Conservation (phyloP, 1,140 invertebrate genomes). For the Metopolophium dirhodum region DNA sequence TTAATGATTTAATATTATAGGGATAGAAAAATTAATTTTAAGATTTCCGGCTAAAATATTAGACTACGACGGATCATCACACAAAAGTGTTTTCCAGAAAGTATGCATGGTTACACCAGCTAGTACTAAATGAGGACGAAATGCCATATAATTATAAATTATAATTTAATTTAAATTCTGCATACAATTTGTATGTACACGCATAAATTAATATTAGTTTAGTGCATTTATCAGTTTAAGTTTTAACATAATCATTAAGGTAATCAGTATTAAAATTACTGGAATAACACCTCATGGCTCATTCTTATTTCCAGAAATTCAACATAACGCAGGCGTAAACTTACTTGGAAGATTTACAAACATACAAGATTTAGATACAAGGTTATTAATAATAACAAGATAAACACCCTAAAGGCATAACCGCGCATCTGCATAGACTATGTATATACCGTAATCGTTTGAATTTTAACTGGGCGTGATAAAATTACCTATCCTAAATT, state of each 20-base stretch:
- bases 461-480: too few species aligned
- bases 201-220: not conserved
- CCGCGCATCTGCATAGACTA: too few species aligned
- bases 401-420: too few species aligned
- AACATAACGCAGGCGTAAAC: not conserved
- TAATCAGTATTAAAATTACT: not conserved
- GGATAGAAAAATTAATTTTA: not conserved
- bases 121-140: not conserved
- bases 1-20: not conserved
- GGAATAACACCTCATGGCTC: not conserved
- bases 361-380: not conserved
- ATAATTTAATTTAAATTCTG: not conserved
- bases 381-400: too few species aligned
- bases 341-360: not conserved
- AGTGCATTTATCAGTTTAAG: not conserved
- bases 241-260: not conserved
- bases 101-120: too few species aligned
- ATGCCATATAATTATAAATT: not conserved
- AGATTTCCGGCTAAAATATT: not conserved
- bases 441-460: too few species aligned
- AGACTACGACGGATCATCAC: not conserved
- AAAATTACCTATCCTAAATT: too few species aligned
- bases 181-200: not conserved
- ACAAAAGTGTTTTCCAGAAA: not conserved
- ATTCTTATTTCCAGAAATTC: accelerated